These are phyloP conservation scores for Eudyptes chrysolophus DNA, from an alignment of 2,113 vertebrate species.

Conservation along the genomic window DNA sequence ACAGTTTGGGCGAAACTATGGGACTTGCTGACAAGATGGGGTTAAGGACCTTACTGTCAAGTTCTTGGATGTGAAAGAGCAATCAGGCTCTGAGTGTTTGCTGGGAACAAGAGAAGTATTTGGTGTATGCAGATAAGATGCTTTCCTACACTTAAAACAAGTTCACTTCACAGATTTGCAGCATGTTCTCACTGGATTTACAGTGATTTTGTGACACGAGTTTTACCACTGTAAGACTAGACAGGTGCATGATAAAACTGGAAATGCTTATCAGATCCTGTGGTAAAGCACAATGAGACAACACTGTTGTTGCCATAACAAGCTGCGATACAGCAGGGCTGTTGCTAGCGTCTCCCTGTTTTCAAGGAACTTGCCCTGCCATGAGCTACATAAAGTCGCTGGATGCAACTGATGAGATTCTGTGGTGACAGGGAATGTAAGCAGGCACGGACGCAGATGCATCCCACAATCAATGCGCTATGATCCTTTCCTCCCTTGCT, in stretches of 20 bases:
- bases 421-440: not conserved
- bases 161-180: not conserved
- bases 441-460: not conserved
- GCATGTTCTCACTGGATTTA: not conserved
- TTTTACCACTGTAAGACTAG: not conserved
- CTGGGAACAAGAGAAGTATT: not conserved
- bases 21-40: not conserved
- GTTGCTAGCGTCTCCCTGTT: not conserved
- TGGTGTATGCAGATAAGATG: not conserved
- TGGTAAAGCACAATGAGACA: not conserved
- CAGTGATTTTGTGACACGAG: not conserved
- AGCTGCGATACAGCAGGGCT: not conserved
- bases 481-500: not conserved
- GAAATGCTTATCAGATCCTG: not conserved
- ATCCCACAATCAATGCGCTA: not conserved
- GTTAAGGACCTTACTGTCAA: not conserved
- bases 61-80: not conserved
- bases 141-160: not conserved
- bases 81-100: not conserved
- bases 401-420: not conserved
- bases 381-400: not conserved
- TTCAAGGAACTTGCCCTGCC: not conserved
- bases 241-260: not conserved
- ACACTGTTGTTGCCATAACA: not conserved
- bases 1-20: not conserved